Conservation (phyloP, 1,140 invertebrate species). For the Diorhabda sublineata region DNA sequence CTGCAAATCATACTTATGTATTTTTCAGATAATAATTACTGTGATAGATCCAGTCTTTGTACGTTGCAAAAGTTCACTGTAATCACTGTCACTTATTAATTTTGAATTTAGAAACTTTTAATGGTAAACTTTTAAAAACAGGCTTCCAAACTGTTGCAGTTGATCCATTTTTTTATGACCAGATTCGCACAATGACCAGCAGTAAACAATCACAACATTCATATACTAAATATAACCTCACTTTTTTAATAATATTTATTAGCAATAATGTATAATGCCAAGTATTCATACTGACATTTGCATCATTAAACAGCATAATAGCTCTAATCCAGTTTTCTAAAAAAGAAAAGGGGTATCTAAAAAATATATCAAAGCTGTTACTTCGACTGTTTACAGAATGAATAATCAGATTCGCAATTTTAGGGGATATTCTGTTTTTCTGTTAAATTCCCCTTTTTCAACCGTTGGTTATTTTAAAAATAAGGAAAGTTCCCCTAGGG, state of each 20-base stretch:
- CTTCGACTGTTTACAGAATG: background rate
- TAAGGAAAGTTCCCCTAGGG: conserved; percentile 12
- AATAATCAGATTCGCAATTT: background rate
- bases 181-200: too few species aligned
- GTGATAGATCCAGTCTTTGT: too few species aligned
- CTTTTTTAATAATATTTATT: background rate
- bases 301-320: too few species aligned
- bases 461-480: conserved; percentile 15
- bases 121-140: too few species aligned
- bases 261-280: background rate
- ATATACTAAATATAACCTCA: background rate
- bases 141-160: too few species aligned
- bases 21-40: too few species aligned
- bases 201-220: background rate
- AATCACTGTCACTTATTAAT: too few species aligned
- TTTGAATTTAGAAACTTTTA: too few species aligned
- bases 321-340: background rate
- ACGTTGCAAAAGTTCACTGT: too few species aligned
- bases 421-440: background rate
- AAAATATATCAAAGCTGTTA: background rate
- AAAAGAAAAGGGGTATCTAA: background rate
- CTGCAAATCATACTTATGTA: too few species aligned
- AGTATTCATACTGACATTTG: too few species aligned
- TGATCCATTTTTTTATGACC: too few species aligned
- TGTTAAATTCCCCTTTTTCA: conserved; percentile 5